phyloP scores from a whole-genome alignment of 2,888 invertebrate genomes.

The Stomorhina lunata region DNA sequence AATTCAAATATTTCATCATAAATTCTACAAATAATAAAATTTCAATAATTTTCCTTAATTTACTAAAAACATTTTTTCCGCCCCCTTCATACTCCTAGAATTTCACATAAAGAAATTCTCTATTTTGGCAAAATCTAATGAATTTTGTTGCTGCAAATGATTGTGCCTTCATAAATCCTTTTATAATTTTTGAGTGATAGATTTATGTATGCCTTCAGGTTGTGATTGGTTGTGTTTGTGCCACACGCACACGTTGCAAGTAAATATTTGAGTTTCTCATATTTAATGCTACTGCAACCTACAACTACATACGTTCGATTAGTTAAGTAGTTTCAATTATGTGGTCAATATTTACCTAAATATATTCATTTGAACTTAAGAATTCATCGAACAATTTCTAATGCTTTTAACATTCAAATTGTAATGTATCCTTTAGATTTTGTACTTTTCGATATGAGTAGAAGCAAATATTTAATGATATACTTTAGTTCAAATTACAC shows the following conservation, averaged over 20 bases:
- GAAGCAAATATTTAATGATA: background rate
- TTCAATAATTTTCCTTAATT: slow-evolving; percentile 17
- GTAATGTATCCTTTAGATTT: background rate
- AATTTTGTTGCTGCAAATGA: too few species aligned
- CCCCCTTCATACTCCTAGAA: background rate
- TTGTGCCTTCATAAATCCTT: too few species aligned
- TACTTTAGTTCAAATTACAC: background rate
- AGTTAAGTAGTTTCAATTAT: slow-evolving; percentile 33
- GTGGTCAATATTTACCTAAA: slow-evolving; percentile 9
- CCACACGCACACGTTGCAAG: background rate
- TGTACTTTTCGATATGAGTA: background rate
- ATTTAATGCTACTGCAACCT: background rate
- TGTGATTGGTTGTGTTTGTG: background rate
- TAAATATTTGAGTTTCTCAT: background rate
- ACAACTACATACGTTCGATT: slow-evolving; percentile 1
- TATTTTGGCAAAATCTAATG: too few species aligned
- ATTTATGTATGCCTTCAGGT: too few species aligned
- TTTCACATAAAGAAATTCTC: background rate
- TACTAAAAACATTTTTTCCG: background rate
- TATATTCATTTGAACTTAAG: background rate
- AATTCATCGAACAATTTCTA: background rate
- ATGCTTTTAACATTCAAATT: background rate
- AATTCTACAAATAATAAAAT: background rate
- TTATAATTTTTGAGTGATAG: too few species aligned
- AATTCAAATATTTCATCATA: background rate